These are phyloP conservation scores for Hesperia comma DNA, from an alignment of 2,888 invertebrate genomes.

Conservation along the genomic window DNA sequence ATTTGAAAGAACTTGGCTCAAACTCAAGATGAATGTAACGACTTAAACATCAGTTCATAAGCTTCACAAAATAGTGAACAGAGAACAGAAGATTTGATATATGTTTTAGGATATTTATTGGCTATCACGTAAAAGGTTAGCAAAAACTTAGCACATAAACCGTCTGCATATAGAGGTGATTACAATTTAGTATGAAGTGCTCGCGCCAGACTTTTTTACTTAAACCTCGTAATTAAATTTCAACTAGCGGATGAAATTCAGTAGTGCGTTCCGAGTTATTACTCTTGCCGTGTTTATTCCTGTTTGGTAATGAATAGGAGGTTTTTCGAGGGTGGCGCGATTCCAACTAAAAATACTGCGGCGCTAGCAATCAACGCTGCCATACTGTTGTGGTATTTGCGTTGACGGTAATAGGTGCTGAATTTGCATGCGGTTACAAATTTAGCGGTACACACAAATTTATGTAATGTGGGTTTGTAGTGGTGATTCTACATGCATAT, in stretches of 20 bases:
- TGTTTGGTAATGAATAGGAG: conserved; percentile 42
- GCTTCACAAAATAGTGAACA: too few species aligned
- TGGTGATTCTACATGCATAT: conserved; percentile 31
- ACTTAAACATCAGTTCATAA: too few species aligned
- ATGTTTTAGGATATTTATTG: background rate
- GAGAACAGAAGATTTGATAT: too few species aligned
- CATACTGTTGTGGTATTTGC: conserved; percentile 12
- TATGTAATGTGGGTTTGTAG: conserved; percentile 67
- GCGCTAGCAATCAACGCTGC: background rate
- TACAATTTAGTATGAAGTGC: conserved; percentile 30
- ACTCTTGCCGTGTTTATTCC: conserved; percentile 41
- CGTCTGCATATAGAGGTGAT: conserved; percentile 23
- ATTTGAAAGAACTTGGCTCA: too few species aligned
- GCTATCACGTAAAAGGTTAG: conserved; percentile 15
- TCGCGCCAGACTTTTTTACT: conserved; percentile 40
- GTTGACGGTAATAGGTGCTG: conserved; percentile 20
- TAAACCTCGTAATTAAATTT: conserved; percentile 44
- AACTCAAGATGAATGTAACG: too few species aligned
- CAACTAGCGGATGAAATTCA: conserved; percentile 41
- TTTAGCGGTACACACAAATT: conserved; percentile 25
- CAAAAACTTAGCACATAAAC: conserved; percentile 16
- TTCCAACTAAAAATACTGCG: conserved; percentile 33
- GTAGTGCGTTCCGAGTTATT: conserved; percentile 43
- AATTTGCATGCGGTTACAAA: conserved; percentile 14
- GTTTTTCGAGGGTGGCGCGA: conserved; percentile 41